Evolutionary conservation across 2,113 vertebrate genomes (phyloP), one percentile per base, ranked within the genome.

Genomic region (Coreoperca whiteheadi): DNA sequence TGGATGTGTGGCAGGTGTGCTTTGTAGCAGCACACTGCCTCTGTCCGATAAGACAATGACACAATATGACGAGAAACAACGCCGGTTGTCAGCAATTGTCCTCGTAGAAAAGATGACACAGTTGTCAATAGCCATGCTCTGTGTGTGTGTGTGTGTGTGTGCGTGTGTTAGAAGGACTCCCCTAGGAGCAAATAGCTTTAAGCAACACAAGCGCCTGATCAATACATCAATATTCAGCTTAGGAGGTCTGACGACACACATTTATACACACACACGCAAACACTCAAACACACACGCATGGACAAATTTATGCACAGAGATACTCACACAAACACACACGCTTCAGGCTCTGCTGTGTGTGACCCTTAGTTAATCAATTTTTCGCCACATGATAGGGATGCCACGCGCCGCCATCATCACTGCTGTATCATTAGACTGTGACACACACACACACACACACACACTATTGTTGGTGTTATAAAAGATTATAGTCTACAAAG

Each of bases 171-270:
- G 86, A 73, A 84, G 83, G 86, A 91, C 92, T 93, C 93, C 93
- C 91, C 76, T 50, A 75, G 89, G 93, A 93, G 92, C 89, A 91
- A 93, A 91, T 93, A 93, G 93, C 93, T 94, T 94, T 94, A 91
- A 93, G 94, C 91, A 94, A 94, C 95, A 94, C 90, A 89, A 93
- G 88, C 90, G 77, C 80, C 83, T 92, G 92, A 95, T 96, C 95
- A 96, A 96, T 96, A 95, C 80, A 94, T 95, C 95, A 94, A 95
- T 95, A 95, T 92, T 94, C 92, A 94, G 94, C 95, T 96, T 95
- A 95, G 94, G 94, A 93, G 94, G 92, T 94, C 93, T 91, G 92
- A 93, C 61, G 82, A 88, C 87, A 92, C 84, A 88, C 90, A 84
- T 85, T 79, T 85, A 88, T 77, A 74, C 86, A 67, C 82, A 68